Percentiles rank a stretch among this genome's conserved stretches.
phyloP scores from a whole-genome alignment of 1,140 invertebrate species.

The Listronotus bonariensis region DNA sequence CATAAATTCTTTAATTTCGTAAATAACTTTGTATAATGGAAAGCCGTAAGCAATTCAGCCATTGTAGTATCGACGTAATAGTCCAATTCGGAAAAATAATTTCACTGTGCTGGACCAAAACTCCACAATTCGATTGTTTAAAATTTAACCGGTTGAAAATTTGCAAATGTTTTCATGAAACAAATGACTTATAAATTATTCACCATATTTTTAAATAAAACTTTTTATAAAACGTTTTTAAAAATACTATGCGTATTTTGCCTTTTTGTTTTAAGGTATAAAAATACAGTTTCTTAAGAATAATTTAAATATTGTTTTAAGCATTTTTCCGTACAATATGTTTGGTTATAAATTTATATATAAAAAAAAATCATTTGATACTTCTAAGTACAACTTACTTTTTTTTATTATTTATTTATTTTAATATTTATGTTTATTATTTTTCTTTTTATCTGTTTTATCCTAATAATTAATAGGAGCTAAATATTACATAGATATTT shows the following conservation, averaged over 20 bases:
- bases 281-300: too few relatives aligned
- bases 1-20: conserved; percentile 9
- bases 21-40: conserved; percentile 12
- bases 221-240: background rate
- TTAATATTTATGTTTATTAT: too few relatives aligned
- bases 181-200: background rate
- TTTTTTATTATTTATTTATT: too few relatives aligned
- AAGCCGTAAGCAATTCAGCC: conserved; percentile 8
- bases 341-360: too few relatives aligned
- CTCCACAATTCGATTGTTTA: conserved; percentile 4
- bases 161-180: conserved; percentile 3
- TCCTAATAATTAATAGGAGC: too few relatives aligned
- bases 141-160: background rate
- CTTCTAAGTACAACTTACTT: too few relatives aligned
- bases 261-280: background rate
- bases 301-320: too few relatives aligned
- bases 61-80: conserved; percentile 11
- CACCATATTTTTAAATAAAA: background rate
- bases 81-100: conserved; percentile 5
- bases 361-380: too few relatives aligned
- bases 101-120: conserved; percentile 1
- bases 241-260: background rate
- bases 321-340: too few relatives aligned
- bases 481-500: too few relatives aligned
- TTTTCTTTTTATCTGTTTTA: too few relatives aligned